Conservation (phyloP, 2,888 invertebrate genomes). For the Lydus trimaculatus region DNA sequence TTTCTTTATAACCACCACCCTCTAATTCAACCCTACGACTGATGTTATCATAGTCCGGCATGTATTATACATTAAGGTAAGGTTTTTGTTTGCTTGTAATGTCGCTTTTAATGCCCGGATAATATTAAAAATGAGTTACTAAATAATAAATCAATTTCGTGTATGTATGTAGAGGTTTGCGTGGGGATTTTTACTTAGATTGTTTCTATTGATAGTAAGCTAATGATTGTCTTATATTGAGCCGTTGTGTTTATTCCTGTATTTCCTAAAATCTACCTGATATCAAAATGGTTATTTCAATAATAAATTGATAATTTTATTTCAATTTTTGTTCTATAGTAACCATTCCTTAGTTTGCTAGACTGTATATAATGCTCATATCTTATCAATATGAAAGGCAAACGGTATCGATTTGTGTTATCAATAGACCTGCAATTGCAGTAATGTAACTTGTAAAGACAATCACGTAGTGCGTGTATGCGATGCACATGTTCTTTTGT, state of each 20-base stretch:
- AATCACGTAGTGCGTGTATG: slow-evolving; percentile 43
- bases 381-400: slow-evolving; percentile 2
- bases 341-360: neutral
- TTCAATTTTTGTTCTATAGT: neutral
- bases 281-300: neutral
- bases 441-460: slow-evolving; percentile 28
- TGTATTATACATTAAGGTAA: slow-evolving; percentile 53
- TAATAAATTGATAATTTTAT: neutral
- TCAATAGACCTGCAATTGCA: neutral
- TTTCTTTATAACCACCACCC: slow-evolving; percentile 2
- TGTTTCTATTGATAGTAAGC: slow-evolving; percentile 54
- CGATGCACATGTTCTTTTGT: slow-evolving; percentile 6
- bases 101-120: slow-evolving; percentile 48
- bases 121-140: slow-evolving; percentile 58
- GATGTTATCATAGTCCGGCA: slow-evolving; percentile 43
- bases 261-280: neutral
- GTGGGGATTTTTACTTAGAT: slow-evolving; percentile 51
- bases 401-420: neutral
- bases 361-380: neutral
- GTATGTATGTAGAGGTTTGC: slow-evolving; percentile 41
- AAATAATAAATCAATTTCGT: slow-evolving; percentile 57
- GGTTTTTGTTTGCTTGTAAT: slow-evolving; percentile 47
- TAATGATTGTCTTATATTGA: slow-evolving; percentile 55
- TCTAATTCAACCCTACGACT: slow-evolving; percentile 21
- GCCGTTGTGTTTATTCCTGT: neutral